Percentiles rank a stretch among this genome's conserved stretches.
Conservation (phyloP, 1,140 invertebrate genomes). For the Macrotrachela quadricornifera region DNA sequence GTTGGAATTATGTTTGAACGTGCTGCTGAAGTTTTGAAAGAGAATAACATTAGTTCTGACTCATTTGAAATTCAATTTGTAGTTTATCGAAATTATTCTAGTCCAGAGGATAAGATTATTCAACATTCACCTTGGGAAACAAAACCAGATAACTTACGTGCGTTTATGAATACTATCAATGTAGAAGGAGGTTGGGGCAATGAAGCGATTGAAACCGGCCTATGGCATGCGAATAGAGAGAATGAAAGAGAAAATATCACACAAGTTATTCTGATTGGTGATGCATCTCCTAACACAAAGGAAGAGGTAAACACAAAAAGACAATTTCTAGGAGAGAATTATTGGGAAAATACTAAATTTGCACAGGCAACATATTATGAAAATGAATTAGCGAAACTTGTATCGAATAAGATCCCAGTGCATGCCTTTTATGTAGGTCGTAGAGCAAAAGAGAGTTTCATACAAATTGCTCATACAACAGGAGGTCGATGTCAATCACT, state of each 20-base stretch:
- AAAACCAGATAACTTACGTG: neutral
- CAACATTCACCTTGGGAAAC: neutral
- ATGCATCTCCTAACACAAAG: neutral
- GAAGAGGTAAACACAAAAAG: neutral
- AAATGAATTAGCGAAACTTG: neutral
- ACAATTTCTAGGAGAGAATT: neutral
- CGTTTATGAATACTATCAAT: neutral
- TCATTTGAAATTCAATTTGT: neutral
- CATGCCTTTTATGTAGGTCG: neutral
- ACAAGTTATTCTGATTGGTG: neutral
- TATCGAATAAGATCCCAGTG: neutral
- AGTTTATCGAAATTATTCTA: neutral
- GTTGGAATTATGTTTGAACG: neutral
- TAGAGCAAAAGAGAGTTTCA: neutral
- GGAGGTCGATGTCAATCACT: neutral
- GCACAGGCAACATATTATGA: neutral
- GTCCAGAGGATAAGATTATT: neutral
- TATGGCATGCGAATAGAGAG: neutral
- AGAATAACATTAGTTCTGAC: neutral
- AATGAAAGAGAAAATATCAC: neutral
- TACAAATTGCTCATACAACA: neutral
- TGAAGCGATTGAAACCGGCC: neutral
- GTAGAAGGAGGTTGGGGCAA: neutral
- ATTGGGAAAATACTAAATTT: neutral
- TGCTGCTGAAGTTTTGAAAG: neutral